Percentiles rank a stretch among this genome's conserved stretches.
These are phyloP conservation scores for Melanotaenia nigrans DNA, from an alignment of 2,797 vertebrate species.

Conservation along the genomic window DNA sequence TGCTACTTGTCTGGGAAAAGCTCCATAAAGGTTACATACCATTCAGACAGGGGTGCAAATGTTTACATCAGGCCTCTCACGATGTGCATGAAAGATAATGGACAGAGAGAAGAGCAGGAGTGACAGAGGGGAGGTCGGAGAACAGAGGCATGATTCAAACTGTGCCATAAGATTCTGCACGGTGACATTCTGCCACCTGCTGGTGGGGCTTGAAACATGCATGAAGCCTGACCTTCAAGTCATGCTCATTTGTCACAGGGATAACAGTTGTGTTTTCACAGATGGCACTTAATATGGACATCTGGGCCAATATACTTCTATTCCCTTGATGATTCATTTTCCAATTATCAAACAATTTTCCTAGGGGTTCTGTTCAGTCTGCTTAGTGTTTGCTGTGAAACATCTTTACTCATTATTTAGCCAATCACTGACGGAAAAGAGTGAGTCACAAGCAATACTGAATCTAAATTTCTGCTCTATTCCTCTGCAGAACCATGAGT, in stretches of 20 bases:
- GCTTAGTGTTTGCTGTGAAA: slow-evolving; percentile 59
- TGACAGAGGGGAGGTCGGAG: slow-evolving; percentile 16
- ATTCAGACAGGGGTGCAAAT: slow-evolving; percentile 41
- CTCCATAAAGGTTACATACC: slow-evolving; percentile 38
- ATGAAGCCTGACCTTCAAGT: slow-evolving; percentile 74
- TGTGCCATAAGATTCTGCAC: slow-evolving; percentile 1
- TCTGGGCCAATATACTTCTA: slow-evolving; percentile 75
- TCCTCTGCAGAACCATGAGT: slow-evolving; percentile 92
- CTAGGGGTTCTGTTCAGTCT: slow-evolving; percentile 59
- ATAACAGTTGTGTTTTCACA: slow-evolving; percentile 74
- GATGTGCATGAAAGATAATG: slow-evolving; percentile 53
- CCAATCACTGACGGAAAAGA: slow-evolving; percentile 44
- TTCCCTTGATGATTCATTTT: slow-evolving; percentile 70
- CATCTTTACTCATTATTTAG: slow-evolving; percentile 68
- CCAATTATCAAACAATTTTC: slow-evolving; percentile 68
- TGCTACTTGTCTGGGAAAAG: slow-evolving; percentile 34
- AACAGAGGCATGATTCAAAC: slow-evolving; percentile 28
- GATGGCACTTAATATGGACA: slow-evolving; percentile 78
- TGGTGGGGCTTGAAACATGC: slow-evolving; percentile 45
- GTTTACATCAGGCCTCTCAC: slow-evolving; percentile 49
- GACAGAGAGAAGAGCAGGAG: slow-evolving; percentile 18
- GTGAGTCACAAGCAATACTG: slow-evolving; percentile 47
- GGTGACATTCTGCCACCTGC: slow-evolving; percentile 72
- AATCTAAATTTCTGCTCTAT: slow-evolving; percentile 15
- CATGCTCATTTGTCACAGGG: slow-evolving; percentile 72